Evolutionary conservation across 2,113 vertebrate genomes (phyloP), one percentile per base, ranked within the genome.

Genomic region (Lathamus discolor): DNA sequence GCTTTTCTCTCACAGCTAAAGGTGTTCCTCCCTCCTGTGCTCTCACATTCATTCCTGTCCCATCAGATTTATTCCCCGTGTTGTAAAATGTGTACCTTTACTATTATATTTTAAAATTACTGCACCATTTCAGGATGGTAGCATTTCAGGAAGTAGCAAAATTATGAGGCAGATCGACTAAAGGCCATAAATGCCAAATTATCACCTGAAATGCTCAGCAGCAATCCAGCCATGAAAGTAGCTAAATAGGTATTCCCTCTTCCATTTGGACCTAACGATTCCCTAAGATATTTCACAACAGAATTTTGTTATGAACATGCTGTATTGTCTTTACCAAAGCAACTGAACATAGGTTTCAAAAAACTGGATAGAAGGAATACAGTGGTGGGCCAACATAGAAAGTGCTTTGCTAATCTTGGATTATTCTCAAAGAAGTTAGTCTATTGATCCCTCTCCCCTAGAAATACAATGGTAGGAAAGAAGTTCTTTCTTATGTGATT

Each of bases 1-100:
- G 49, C 80, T 97, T 95, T 92, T 94, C 59, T 93, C 55, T 97
- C 64, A 67, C 3, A 24, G 70, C 28, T 92, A 62, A 78, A 95
- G 85, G 63, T 76, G 68, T 96, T 81, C 31, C 27, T 88, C 35
- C 54, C 83, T 93, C 41, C 93, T 97, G 75, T 44, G 97, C 88
- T 97, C 54, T 98, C 83, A 83, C 22, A 77, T 80, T 96, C 52
- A 43, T 81, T 48, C 41, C 66, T 93, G 37, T 82, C 54, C 84
- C 62, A 52, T 77, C 62, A n/a, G 84, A 69, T 87, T 97, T 96
- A 95, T 94, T 92, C 82, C 37, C 51, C 11, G 72, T 49, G 15
- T 35, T 89, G 49, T 46, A 93, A 91, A 96, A 88, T 57, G 16
- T 49, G 37, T 29, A 83, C 27, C 9, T 96, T 87, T 93, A 54